Conservation (phyloP, 2,113 vertebrate species). For the Falcunculus frontatus region DNA sequence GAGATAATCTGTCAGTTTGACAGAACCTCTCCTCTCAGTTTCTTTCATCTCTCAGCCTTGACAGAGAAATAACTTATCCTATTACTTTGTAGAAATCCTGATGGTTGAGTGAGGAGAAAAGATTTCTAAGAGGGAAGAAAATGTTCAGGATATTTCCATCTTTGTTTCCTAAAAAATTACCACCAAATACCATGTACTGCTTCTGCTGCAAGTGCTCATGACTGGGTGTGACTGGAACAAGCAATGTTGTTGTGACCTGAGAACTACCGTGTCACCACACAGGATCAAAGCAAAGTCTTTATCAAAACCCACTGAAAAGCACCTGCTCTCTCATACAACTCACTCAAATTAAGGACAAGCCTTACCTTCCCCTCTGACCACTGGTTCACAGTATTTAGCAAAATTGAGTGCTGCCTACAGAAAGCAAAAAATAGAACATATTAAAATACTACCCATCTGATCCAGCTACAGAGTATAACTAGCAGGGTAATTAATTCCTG, state of each 20-base stretch:
- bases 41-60: background rate
- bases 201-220: background rate
- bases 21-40: background rate
- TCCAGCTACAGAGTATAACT: background rate
- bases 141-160: background rate
- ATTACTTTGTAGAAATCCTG: background rate
- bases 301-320: background rate
- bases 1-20: background rate
- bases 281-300: background rate
- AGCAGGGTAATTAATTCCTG: background rate
- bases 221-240: background rate
- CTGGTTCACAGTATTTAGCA: slow-evolving; percentile 91
- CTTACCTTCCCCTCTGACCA: slow-evolving; percentile 91
- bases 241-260: background rate
- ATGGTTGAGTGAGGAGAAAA: background rate
- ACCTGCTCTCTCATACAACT: background rate
- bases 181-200: background rate
- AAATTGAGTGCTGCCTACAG: slow-evolving; percentile 92
- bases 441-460: background rate
- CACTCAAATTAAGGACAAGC: background rate
- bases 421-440: background rate
- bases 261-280: background rate
- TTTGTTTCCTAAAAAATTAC: background rate
- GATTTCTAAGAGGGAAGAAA: background rate
- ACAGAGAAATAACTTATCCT: background rate